phyloP scores from a whole-genome alignment of 23 tunicate species.

The Halocynthia aurantium region DNA sequence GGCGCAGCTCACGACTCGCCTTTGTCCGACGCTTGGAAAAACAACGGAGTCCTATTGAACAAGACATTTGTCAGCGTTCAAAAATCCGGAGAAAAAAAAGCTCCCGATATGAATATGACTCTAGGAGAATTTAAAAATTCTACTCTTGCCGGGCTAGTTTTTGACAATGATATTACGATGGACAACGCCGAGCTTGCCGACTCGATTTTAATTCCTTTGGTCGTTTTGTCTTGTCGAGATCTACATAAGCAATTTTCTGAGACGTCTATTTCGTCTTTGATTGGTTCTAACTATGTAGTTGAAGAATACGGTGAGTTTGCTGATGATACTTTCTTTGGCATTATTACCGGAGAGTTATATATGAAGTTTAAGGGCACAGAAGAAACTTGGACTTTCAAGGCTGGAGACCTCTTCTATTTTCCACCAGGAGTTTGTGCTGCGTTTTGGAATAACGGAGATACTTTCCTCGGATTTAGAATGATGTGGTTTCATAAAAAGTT shows the following conservation, averaged over 20 bases:
- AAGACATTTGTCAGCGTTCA: too few species aligned
- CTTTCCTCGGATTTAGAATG: neutral
- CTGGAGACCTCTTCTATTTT: constrained; percentile 31
- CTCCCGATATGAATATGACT: neutral
- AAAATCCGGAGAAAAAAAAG: too few species aligned
- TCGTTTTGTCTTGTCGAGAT: constrained; percentile 22
- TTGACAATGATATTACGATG: neutral
- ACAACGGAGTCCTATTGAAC: neutral
- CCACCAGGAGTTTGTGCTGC: constrained; percentile 7
- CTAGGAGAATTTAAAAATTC: constrained; percentile 14
- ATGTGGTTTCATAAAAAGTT: too few species aligned
- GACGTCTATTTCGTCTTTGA: neutral
- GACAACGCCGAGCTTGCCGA: neutral
- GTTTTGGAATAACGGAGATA: constrained; percentile 3
- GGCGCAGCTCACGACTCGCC: constrained; percentile 26
- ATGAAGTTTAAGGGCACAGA: constrained; percentile 4
- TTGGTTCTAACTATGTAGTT: neutral
- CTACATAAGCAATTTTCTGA: constrained; percentile 12
- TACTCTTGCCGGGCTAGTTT: neutral
- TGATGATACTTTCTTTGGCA: constrained; percentile 12
- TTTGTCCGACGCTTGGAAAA: constrained; percentile 11
- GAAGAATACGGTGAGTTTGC: too few species aligned
- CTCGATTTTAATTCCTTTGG: constrained; percentile 16
- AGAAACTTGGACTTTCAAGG: neutral
- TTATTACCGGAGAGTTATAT: neutral